phyloP scores from a whole-genome alignment of 2,888 invertebrate species.

The Phlogophora meticulosa region DNA sequence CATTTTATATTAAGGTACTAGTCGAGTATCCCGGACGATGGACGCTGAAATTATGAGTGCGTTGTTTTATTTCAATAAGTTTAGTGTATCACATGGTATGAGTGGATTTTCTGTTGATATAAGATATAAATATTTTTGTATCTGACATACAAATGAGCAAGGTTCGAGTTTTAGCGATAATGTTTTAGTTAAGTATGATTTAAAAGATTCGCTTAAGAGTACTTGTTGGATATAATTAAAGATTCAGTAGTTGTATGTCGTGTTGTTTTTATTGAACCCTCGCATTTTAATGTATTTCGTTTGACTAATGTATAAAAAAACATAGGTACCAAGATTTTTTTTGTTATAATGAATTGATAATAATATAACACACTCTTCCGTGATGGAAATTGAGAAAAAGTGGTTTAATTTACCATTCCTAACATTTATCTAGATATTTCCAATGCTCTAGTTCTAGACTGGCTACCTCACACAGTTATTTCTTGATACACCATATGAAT shows the following conservation, averaged over 20 bases:
- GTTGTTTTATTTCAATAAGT: constrained; percentile 82
- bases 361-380: constrained; percentile 53
- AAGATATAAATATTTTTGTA: constrained; percentile 89
- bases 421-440: constrained; percentile 4
- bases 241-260: constrained; percentile 83
- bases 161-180: constrained; percentile 85
- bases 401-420: constrained; percentile 56
- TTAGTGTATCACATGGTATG: constrained; percentile 84
- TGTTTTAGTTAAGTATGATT: constrained; percentile 86
- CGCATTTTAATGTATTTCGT: constrained; percentile 48
- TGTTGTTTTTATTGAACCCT: constrained; percentile 69
- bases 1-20: constrained; percentile 79
- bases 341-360: constrained; percentile 41
- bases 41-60: constrained; percentile 77
- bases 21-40: constrained; percentile 80
- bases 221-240: constrained; percentile 90
- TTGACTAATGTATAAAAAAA: constrained; percentile 52
- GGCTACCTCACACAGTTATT: neutral
- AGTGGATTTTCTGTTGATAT: constrained; percentile 88
- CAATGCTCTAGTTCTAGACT: neutral
- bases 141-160: constrained; percentile 82
- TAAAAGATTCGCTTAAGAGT: constrained; percentile 88
- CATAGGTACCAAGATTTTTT: constrained; percentile 43
- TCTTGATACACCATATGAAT: neutral
- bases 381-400: constrained; percentile 47